Evolutionary conservation across 2,888 invertebrate genomes (phyloP).

Genomic region (Megalurothrips usitatus): DNA sequence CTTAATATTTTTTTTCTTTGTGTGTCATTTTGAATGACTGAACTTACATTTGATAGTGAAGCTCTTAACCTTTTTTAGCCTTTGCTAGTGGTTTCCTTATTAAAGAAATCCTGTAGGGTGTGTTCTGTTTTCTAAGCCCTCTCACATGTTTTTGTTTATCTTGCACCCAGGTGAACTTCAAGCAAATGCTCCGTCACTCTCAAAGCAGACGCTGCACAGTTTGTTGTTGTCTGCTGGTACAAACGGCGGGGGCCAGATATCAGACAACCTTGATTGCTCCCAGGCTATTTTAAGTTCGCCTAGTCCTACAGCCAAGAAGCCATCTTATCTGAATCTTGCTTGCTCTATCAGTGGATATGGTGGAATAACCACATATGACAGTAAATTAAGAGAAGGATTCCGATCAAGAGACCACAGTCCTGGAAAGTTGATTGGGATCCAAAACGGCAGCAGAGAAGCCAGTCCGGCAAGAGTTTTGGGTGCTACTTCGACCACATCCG

Average conservation of each 20-base stretch:
- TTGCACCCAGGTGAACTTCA: conserved; percentile 6
- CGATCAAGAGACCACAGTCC: conserved; percentile 37
- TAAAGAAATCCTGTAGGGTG: not conserved
- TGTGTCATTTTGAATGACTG: too few relatives aligned
- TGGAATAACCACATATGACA: conserved; percentile 79
- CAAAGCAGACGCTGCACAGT: not conserved
- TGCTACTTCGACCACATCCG: not conserved
- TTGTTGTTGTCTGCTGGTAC: not conserved
- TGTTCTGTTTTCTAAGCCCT: not conserved
- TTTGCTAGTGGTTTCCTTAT: not conserved
- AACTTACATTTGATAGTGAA: too few relatives aligned
- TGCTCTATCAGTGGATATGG: conserved; percentile 89
- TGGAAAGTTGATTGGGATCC: not conserved
- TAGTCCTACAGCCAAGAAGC: conserved; percentile 55
- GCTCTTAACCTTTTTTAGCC: too few relatives aligned
- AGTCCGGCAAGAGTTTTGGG: conserved; percentile 35
- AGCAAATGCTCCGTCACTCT: conserved; percentile 9
- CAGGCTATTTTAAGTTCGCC: not conserved
- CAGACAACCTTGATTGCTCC: not conserved
- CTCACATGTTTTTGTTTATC: not conserved
- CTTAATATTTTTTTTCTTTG: too few relatives aligned
- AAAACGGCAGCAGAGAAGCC: conserved; percentile 19
- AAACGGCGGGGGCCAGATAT: not conserved
- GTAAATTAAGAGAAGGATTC: conserved; percentile 68
- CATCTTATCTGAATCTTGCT: conserved; percentile 82